Conservation (phyloP, 2,888 invertebrate genomes). For the Agrotis exclamationis region DNA sequence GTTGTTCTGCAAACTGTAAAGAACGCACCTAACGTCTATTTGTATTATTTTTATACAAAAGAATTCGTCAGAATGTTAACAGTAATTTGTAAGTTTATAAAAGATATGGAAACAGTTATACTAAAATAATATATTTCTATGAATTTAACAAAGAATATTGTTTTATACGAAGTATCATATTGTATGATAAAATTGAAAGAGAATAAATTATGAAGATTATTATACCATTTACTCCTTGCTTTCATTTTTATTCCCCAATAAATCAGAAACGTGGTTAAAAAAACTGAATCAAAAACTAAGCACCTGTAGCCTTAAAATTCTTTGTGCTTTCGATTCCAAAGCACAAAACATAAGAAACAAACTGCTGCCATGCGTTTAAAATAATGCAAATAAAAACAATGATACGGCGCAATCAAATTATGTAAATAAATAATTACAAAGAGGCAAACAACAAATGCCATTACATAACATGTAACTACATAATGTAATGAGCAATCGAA, state of each 20-base stretch:
- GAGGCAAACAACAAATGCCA: slow-evolving; percentile 33
- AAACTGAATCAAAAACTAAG: background rate
- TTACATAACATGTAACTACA: slow-evolving; percentile 48
- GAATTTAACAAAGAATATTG: slow-evolving; percentile 91
- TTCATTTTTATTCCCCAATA: slow-evolving; percentile 73
- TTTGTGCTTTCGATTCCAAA: slow-evolving; percentile 20
- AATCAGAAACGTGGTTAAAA: background rate
- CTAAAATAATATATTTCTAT: slow-evolving; percentile 91
- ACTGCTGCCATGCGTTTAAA: slow-evolving; percentile 5
- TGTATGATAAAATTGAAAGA: slow-evolving; percentile 88
- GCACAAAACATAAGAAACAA: slow-evolving; percentile 5
- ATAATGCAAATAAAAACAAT: slow-evolving; percentile 47
- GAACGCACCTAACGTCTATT: slow-evolving; percentile 73
- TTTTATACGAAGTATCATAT: slow-evolving; percentile 90
- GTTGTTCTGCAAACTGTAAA: slow-evolving; percentile 43
- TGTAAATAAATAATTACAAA: slow-evolving; percentile 55
- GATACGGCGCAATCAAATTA: slow-evolving; percentile 40
- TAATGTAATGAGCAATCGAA: slow-evolving; percentile 29
- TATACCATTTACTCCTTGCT: slow-evolving; percentile 86
- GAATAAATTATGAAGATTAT: slow-evolving; percentile 91
- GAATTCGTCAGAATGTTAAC: slow-evolving; percentile 90
- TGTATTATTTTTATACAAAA: slow-evolving; percentile 90
- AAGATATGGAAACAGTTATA: slow-evolving; percentile 89
- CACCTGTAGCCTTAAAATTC: background rate
- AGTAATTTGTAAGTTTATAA: slow-evolving; percentile 90